Evolutionary conservation across 2,113 vertebrate species (phyloP).

Genomic region (Condylura cristata): DNA sequence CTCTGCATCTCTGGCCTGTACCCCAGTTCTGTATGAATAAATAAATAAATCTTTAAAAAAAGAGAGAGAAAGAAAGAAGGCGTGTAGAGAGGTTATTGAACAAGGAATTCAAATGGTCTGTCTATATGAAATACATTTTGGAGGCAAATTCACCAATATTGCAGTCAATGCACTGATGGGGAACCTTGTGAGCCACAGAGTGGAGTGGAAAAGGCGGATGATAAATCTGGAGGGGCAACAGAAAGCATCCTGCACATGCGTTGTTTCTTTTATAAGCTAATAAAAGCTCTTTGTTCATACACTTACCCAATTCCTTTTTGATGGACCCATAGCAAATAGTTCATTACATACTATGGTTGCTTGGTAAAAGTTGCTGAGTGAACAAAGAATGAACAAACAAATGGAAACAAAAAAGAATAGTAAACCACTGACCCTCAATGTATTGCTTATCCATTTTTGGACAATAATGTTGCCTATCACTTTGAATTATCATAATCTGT

Average conservation of each 20-base stretch:
- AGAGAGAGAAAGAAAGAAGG: no score
- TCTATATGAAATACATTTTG: background rate
- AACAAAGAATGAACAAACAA: slow-evolving; percentile 43
- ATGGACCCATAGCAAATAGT: background rate
- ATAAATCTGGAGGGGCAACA: background rate
- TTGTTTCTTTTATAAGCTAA: background rate
- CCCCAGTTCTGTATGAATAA: no score
- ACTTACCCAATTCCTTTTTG: background rate
- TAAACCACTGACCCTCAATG: background rate
- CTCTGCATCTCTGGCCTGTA: no score
- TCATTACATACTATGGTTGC: background rate
- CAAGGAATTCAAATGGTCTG: slow-evolving; percentile 18
- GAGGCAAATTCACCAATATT: background rate
- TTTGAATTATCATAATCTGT: background rate
- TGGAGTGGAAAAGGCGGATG: background rate
- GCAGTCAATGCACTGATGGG: background rate
- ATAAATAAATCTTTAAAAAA: no score
- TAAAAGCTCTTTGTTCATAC: background rate
- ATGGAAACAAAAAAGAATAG: background rate
- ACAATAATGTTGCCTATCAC: background rate
- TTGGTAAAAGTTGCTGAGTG: slow-evolving; percentile 6
- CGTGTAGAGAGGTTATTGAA: background rate
- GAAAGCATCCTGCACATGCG: background rate
- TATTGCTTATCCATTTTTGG: background rate
- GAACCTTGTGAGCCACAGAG: background rate